These are phyloP conservation scores for Sebastes itinus DNA, from an alignment of 2,797 vertebrate genomes.

Conservation along the genomic window DNA sequence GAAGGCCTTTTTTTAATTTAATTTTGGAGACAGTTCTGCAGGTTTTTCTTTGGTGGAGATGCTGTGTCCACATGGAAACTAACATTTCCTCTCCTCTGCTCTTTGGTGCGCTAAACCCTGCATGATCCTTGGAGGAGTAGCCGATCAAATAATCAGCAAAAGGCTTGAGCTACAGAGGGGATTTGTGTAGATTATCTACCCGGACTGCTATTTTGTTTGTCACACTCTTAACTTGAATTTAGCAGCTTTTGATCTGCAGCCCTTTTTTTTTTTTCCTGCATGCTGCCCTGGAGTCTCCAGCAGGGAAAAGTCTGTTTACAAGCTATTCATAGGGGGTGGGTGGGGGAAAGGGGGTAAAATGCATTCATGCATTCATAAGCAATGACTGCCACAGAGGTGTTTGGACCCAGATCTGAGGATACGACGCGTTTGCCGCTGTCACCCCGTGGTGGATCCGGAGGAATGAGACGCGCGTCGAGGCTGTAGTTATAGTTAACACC, in stretches of 20 bases:
- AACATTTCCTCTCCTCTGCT: constrained; percentile 5
- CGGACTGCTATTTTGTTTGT: constrained; percentile 77
- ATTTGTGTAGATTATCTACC: constrained; percentile 82
- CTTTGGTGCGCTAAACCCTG: constrained; percentile 48
- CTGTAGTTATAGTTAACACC: constrained; percentile 37
- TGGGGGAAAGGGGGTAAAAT: neutral
- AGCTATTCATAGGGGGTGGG: constrained; percentile 18
- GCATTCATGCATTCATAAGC: constrained; percentile 29
- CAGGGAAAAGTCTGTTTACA: constrained; percentile 21
- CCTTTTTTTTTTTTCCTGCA: constrained; percentile 1
- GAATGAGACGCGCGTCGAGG: constrained; percentile 43
- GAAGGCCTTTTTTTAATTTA: constrained; percentile 2
- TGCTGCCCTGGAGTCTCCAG: constrained; percentile 37
- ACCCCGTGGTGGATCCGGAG: constrained; percentile 26
- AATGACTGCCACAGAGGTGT: constrained; percentile 56
- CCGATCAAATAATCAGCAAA: constrained; percentile 67
- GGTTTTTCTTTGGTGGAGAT: constrained; percentile 2
- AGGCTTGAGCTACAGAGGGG: constrained; percentile 64
- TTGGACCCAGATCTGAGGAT: constrained; percentile 55
- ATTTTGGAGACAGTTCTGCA: neutral
- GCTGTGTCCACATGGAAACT: constrained; percentile 33
- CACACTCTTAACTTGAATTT: constrained; percentile 57
- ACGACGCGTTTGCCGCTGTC: constrained; percentile 27
- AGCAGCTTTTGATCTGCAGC: constrained; percentile 61
- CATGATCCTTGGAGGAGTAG: constrained; percentile 73